Evolutionary conservation across 2,888 invertebrate genomes (phyloP), one percentile per base, ranked within the genome.

Genomic region (Abrostola triplasia): DNA sequence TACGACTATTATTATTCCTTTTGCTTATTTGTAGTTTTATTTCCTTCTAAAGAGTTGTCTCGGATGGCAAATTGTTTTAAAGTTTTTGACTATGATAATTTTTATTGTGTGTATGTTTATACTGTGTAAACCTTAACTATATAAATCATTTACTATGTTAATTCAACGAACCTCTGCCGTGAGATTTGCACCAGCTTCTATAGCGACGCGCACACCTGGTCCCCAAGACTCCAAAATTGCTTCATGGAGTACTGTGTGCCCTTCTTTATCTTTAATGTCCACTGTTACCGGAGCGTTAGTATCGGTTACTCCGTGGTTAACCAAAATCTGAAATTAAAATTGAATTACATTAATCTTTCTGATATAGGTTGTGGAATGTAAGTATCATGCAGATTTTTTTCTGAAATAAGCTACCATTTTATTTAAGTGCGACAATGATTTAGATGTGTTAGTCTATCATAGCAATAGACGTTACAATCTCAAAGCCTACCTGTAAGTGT

Each of bases 141-240:
- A 24, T 2, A 24, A 24, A 24, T 24, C 24, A 24, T 24, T 24
- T 24, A 24, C 4, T 7, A 44, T 12, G 8, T 13, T 12, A 1
- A 6, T 7, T 5, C 13, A 4, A 70, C 70, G 7, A 6, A 87
- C 87, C 79, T 72, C 79, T 11, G 78, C 59, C 44, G 73, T 75
- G 7, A 91, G 80, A 65, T 88, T 86, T 24, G 92, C 90, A n/a
- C 89, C 88, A n/a, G 88, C 85, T 79, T 92, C 90, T 58, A 94
- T 79, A 4, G 92, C 82, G 1, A 92, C 77, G 42, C 82, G 81
- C 1, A 91, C 89, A 5, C 93, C 92, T 10, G 85, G 75, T 36
- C 79, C 76, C 92, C 93, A 93, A 49, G 82, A 82, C 1, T 77
- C 77, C n/a, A 85, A 70, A 1, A 93, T 85, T 0, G 93, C 90